A percentile compares a stretch with the other conserved stretches of the same genome.
Evolutionary conservation across 2,888 invertebrate species (phyloP).

Genomic region (Latheticus oryzae): DNA sequence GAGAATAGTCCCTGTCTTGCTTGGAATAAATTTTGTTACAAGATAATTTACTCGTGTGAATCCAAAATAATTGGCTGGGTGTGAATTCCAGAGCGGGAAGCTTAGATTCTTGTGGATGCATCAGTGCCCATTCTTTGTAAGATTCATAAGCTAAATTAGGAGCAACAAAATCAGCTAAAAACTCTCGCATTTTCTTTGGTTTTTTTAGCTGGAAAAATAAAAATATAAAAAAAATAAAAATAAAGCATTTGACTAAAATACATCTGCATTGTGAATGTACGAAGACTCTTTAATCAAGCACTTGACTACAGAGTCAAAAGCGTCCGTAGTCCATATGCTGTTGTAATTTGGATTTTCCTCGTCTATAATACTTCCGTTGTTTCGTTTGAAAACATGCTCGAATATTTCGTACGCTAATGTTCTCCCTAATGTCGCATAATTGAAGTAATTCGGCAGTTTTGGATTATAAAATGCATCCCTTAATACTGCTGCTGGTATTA

Average conservation of each 20-base stretch:
- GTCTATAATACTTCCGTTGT: not conserved
- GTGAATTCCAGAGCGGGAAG: slow-evolving; percentile 78
- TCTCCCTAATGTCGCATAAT: slow-evolving; percentile 86
- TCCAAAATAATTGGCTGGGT: slow-evolving; percentile 69
- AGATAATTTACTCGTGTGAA: slow-evolving; percentile 36
- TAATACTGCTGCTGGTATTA: slow-evolving; percentile 89
- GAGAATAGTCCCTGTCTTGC: slow-evolving; percentile 29
- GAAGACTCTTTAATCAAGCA: slow-evolving; percentile 33
- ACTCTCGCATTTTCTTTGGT: slow-evolving; percentile 68
- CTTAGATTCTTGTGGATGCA: slow-evolving; percentile 72
- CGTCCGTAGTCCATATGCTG: slow-evolving; percentile 20
- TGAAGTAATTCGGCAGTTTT: slow-evolving; percentile 86
- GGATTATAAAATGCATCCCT: slow-evolving; percentile 89
- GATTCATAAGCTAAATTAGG: slow-evolving; percentile 87
- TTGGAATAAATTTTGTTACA: slow-evolving; percentile 35
- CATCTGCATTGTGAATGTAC: slow-evolving; percentile 23
- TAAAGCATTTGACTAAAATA: not conserved
- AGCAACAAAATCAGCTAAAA: slow-evolving; percentile 91
- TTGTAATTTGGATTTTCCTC: slow-evolving; percentile 6
- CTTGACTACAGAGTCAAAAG: slow-evolving; percentile 24
- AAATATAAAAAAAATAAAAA: not conserved
- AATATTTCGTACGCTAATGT: slow-evolving; percentile 86
- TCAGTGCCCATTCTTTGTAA: slow-evolving; percentile 76
- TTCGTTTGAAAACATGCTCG: slow-evolving; percentile 76
- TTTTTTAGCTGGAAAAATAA: slow-evolving; percentile 19